phyloP scores from a whole-genome alignment of 2,113 vertebrate genomes.

The Saguinus midas region DNA sequence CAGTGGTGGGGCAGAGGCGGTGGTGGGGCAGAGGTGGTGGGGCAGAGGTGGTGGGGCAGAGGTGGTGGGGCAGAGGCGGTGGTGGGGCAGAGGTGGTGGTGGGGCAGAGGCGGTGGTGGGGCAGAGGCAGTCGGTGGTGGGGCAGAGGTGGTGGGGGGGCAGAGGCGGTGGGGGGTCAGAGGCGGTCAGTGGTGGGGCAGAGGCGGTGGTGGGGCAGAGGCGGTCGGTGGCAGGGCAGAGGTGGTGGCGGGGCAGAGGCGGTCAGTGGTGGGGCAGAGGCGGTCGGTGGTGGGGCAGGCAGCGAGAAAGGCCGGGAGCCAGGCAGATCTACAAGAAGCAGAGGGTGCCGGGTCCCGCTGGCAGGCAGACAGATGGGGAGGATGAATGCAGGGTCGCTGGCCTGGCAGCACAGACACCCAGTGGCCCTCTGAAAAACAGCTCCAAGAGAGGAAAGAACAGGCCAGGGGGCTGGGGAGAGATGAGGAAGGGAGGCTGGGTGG shows the following conservation, averaged over 20 bases:
- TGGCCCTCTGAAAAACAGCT: neutral
- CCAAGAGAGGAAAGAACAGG: neutral
- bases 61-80: neutral
- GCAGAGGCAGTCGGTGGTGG: accelerated
- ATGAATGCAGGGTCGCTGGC: neutral
- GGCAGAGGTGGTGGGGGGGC: accelerated
- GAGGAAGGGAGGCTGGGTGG: neutral
- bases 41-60: neutral
- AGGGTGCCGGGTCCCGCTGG: neutral
- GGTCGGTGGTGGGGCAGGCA: accelerated
- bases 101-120: accelerated
- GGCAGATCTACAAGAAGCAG: accelerated
- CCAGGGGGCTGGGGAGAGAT: too few relatives aligned
- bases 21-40: accelerated
- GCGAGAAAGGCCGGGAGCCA: neutral
- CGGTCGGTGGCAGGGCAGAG: neutral
- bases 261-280: accelerated
- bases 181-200: accelerated
- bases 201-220: neutral
- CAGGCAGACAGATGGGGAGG: neutral
- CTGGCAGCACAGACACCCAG: neutral
- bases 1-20: accelerated
- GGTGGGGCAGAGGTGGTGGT: accelerated
- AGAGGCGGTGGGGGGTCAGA: neutral
- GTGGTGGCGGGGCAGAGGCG: accelerated